These are phyloP conservation scores for Acanthurus lineatus DNA, from an alignment of 2,797 vertebrate genomes.

Conservation along the genomic window DNA sequence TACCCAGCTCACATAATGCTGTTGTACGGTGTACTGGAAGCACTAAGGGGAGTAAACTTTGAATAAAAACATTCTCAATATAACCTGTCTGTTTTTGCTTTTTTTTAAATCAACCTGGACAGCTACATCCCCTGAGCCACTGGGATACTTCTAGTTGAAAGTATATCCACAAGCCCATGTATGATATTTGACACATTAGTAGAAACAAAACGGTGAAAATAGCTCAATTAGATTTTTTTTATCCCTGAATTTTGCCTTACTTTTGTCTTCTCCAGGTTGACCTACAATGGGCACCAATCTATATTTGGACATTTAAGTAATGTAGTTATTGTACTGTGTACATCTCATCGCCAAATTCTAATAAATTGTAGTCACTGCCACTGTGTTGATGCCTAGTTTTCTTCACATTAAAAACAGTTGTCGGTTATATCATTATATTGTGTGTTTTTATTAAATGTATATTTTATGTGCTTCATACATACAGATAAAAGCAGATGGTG, in stretches of 20 bases:
- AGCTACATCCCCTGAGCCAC: background rate
- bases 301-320: no score
- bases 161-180: background rate
- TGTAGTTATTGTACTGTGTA: no score
- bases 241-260: background rate
- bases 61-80: constrained; percentile 89
- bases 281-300: no score
- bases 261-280: background rate
- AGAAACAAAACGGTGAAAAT: background rate
- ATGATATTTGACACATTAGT: background rate
- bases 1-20: constrained; percentile 78
- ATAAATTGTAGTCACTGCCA: no score
- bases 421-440: no score
- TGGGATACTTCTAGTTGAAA: background rate
- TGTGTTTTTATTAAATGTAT: background rate
- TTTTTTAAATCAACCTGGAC: background rate
- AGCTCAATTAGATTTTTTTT: no score
- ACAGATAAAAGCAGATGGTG: background rate
- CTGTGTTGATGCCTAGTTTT: no score
- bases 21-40: constrained; percentile 82
- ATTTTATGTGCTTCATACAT: no score
- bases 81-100: constrained; percentile 41
- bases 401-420: no score
- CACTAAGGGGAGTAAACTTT: constrained; percentile 86
- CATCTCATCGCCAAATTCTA: no score